A percentile compares a stretch with the other conserved stretches of the same genome.
Evolutionary conservation across 2,113 vertebrate genomes (phyloP).

Genomic region (Gymnogyps californianus): DNA sequence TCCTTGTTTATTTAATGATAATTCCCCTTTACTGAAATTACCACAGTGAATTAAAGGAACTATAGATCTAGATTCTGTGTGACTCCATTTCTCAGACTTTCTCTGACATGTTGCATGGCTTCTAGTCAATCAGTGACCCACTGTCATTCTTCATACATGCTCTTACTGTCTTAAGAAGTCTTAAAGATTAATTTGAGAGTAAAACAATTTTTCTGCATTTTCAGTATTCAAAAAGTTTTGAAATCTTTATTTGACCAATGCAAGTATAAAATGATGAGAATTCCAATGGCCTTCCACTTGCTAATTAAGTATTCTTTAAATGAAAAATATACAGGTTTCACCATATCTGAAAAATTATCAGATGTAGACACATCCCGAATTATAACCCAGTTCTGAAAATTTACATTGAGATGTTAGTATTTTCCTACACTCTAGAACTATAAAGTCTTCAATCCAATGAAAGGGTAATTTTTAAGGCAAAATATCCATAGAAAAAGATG

Average conservation of each 20-base stretch:
- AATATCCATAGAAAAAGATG: background rate
- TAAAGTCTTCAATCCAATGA: background rate
- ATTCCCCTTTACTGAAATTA: background rate
- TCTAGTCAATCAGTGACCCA: background rate
- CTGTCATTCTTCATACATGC: background rate
- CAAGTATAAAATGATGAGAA: background rate
- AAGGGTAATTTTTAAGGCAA: background rate
- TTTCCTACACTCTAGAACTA: background rate
- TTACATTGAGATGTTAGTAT: background rate
- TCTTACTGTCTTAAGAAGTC: background rate
- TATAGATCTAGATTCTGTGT: background rate
- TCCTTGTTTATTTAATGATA: background rate
- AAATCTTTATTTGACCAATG: background rate
- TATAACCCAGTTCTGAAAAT: background rate
- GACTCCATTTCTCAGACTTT: background rate
- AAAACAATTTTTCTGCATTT: background rate
- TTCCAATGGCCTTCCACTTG: background rate
- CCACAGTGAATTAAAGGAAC: background rate
- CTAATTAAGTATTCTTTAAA: background rate
- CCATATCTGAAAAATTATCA: background rate
- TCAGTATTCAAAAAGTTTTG: background rate
- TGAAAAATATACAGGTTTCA: background rate
- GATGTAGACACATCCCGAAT: background rate
- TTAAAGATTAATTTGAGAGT: background rate
- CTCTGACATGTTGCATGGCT: background rate